Percentiles rank a stretch among this genome's conserved stretches.
Conservation (phyloP, 2,888 invertebrate species). For the Prenolepis imparis region DNA sequence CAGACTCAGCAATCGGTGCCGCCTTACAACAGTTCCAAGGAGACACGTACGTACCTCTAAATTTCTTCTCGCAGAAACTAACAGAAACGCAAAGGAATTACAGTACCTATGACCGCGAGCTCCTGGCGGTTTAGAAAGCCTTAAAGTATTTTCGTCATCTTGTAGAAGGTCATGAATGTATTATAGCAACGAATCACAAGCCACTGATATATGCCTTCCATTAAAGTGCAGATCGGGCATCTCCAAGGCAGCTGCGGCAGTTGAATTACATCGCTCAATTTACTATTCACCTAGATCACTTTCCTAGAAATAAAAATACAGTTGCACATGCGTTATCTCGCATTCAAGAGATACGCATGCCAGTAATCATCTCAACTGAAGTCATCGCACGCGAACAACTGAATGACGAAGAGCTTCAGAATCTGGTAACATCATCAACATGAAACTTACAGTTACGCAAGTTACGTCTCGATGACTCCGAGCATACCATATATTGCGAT, state of each 20-base stretch:
- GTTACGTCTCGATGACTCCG: not conserved
- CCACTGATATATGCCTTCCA: not conserved
- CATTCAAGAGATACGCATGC: not conserved
- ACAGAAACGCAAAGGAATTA: too few relatives aligned
- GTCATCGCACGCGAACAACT: not conserved
- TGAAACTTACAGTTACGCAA: not conserved
- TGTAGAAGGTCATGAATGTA: not conserved
- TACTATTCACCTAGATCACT: not conserved
- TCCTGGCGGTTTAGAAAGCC: not conserved
- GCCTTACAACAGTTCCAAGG: too few relatives aligned
- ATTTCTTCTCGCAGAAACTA: too few relatives aligned
- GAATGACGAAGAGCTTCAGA: not conserved
- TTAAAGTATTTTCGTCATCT: not conserved
- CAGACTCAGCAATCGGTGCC: too few relatives aligned
- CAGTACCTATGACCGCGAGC: too few relatives aligned
- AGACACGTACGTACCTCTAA: too few relatives aligned
- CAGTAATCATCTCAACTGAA: not conserved
- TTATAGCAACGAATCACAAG: not conserved
- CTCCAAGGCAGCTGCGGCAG: not conserved
- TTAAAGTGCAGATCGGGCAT: not conserved
- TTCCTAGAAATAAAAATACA: too few relatives aligned
- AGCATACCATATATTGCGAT: not conserved
- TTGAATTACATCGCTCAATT: not conserved
- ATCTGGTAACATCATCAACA: not conserved
- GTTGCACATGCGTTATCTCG: not conserved